Evolutionary conservation across 2,113 vertebrate genomes (phyloP).

Genomic region (Trichechus manatus): DNA sequence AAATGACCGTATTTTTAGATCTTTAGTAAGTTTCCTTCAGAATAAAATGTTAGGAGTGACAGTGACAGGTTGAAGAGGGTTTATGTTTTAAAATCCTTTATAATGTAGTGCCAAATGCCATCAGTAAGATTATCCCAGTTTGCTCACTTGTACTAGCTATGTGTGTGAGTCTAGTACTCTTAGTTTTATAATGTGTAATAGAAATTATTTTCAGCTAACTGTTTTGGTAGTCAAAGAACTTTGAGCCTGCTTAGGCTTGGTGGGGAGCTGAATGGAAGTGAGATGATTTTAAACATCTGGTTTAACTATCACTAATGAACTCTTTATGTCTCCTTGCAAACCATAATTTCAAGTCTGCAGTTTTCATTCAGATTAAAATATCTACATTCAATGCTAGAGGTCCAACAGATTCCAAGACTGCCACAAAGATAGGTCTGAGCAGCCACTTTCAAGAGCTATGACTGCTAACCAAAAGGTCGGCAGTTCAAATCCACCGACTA

Average conservation of each 20-base stretch:
- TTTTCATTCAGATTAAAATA: slow-evolving; percentile 40
- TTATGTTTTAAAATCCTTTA: background rate
- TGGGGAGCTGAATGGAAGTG: background rate
- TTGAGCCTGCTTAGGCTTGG: background rate
- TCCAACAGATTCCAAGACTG: background rate
- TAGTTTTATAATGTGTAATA: background rate
- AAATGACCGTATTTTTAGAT: background rate
- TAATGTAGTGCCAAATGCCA: background rate
- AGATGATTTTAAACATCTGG: slow-evolving; percentile 33
- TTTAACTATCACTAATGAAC: background rate
- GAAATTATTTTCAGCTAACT: slow-evolving; percentile 8
- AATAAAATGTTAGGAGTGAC: background rate
- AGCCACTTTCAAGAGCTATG: background rate
- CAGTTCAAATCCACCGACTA: too few relatives aligned
- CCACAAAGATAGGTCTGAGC: background rate
- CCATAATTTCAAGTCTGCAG: background rate
- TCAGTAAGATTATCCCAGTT: background rate
- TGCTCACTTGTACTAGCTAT: background rate
- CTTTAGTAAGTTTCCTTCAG: background rate
- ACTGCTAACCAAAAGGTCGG: too few relatives aligned
- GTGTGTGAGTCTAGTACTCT: background rate
- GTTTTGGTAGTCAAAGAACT: background rate
- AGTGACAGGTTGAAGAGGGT: background rate
- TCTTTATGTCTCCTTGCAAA: background rate
- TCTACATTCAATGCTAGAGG: background rate